Evolutionary conservation across 1,140 invertebrate genomes (phyloP).

Genomic region (Episyrphus balteatus): DNA sequence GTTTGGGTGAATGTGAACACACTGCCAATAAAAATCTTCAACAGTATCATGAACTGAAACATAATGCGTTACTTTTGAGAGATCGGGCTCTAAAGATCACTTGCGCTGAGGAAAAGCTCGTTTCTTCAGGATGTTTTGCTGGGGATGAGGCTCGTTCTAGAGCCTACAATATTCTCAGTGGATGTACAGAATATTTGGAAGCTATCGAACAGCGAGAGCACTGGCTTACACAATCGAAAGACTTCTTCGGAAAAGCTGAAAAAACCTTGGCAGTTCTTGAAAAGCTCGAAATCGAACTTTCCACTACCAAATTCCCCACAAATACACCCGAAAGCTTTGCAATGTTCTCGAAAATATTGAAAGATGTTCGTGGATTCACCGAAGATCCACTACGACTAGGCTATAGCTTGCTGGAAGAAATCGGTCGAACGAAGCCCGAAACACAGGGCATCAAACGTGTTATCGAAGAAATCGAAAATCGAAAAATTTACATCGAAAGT

Average conservation of each 20-base stretch:
- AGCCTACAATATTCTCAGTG: conserved; percentile 60
- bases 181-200: conserved; percentile 61
- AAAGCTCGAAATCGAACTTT: conserved; percentile 65
- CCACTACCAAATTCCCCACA: conserved; percentile 49
- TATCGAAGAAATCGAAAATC: conserved; percentile 64
- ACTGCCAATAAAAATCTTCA: conserved; percentile 56
- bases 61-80: conserved; percentile 63
- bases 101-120: conserved; percentile 64
- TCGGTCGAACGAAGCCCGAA: conserved; percentile 51
- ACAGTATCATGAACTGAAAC: conserved; percentile 58
- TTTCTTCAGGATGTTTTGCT: conserved; percentile 54
- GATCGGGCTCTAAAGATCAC: conserved; percentile 66
- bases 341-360: conserved; percentile 51
- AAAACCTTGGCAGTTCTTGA: conserved; percentile 65
- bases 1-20: conserved; percentile 52
- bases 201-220: conserved; percentile 57
- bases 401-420: conserved; percentile 58
- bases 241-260: conserved; percentile 65
- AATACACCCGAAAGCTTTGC: conserved; percentile 53
- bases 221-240: conserved; percentile 53
- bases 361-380: conserved; percentile 46
- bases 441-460: conserved; percentile 54
- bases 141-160: conserved; percentile 57
- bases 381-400: conserved; percentile 54
- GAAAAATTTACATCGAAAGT: conserved; percentile 53